Conservation (phyloP, 2,797 vertebrate genomes). For the Lerista edwardsae region DNA sequence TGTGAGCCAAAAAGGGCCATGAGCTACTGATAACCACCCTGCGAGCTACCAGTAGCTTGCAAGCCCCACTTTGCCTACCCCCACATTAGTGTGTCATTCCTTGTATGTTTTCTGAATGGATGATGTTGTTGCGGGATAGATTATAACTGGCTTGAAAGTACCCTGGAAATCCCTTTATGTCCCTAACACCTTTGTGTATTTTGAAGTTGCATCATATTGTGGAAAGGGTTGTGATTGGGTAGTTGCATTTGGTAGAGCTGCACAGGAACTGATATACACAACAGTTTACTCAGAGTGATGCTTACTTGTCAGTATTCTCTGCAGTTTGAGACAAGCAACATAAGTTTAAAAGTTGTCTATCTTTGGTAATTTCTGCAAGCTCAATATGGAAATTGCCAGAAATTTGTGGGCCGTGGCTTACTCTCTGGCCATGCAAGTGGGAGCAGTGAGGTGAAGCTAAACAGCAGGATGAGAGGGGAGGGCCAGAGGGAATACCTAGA, state of each 20-base stretch:
- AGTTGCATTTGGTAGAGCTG: neutral
- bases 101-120: neutral
- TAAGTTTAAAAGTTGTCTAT: too few relatives aligned
- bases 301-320: constrained; percentile 25
- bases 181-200: neutral
- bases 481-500: too few relatives aligned
- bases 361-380: too few relatives aligned
- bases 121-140: neutral
- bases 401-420: too few relatives aligned
- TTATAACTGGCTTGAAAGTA: neutral
- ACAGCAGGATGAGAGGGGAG: too few relatives aligned
- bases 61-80: too few relatives aligned
- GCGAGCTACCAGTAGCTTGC: too few relatives aligned
- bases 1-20: too few relatives aligned
- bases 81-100: neutral
- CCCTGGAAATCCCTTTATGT: neutral
- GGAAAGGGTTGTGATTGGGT: neutral
- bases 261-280: neutral
- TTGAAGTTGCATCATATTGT: neutral
- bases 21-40: too few relatives aligned
- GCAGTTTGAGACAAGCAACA: neutral
- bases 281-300: constrained; percentile 16
- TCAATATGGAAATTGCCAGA: too few relatives aligned
- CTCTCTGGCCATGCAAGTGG: too few relatives aligned
- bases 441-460: too few relatives aligned